A percentile compares a stretch with the other conserved stretches of the same genome.
Conservation (phyloP, 1,140 invertebrate species). For the Artemia franciscana region DNA sequence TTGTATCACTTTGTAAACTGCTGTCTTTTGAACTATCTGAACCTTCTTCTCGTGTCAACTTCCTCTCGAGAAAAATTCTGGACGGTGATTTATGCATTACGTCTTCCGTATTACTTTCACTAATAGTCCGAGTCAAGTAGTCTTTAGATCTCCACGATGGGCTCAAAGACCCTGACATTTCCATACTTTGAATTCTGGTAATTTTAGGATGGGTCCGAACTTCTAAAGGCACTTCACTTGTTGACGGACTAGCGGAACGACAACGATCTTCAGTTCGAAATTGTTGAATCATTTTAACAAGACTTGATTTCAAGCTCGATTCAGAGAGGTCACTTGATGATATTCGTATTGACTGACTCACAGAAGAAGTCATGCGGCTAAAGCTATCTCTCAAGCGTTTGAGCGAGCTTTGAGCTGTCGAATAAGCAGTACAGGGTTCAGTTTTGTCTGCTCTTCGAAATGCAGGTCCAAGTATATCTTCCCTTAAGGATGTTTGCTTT, state of each 20-base stretch:
- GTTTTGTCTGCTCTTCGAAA: conserved; percentile 14
- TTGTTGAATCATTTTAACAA: neutral
- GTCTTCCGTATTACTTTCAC: neutral
- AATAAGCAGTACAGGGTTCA: neutral
- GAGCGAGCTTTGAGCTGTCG: conserved; percentile 2
- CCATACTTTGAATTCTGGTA: neutral
- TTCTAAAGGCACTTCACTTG: neutral
- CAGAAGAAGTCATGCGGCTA: neutral
- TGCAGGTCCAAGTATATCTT: conserved; percentile 51
- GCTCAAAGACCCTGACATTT: neutral
- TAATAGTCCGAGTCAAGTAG: neutral
- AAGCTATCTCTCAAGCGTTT: conserved; percentile 2
- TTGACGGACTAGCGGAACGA: neutral
- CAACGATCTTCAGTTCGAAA: neutral
- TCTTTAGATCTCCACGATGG: neutral
- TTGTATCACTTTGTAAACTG: conserved; percentile 73
- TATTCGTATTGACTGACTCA: neutral
- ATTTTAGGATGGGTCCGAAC: neutral
- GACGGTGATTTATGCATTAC: neutral
- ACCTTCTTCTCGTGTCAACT: conserved; percentile 51
- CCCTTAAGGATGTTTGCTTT: conserved; percentile 65
- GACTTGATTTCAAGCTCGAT: neutral
- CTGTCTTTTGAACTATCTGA: conserved; percentile 73
- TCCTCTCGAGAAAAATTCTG: conserved; percentile 22
- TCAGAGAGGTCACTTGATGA: neutral